Base-by-base conservation (phyloP, 2,888 invertebrate genomes). In the Megalurothrips usitatus region DNA sequence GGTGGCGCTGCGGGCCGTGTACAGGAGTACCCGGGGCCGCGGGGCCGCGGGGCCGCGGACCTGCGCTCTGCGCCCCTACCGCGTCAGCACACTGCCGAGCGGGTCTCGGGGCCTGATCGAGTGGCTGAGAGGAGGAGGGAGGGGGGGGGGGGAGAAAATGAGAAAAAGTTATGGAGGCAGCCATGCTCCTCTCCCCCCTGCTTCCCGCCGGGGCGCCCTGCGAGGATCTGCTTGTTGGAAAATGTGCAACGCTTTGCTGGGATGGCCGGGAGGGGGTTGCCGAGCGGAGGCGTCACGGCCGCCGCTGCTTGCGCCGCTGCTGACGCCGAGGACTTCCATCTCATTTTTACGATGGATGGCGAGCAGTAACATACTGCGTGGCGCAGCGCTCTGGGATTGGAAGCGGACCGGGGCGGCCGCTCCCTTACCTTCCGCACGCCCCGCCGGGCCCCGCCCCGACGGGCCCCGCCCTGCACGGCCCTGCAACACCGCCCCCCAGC, bases 301-400 rank as follows among this genome's bases (percentile, higher is more conserved):
- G 12, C 49, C 49, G 49, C 49, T 49, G 49, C 12, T 9, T 49
- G 12, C 49, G 49, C 49, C 49, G 49, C 49, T 49, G 52, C 52
- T 52, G 52, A 52, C 52, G 2, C 52, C 58, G 58, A 58, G 58
- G 58, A n/a, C 23, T 68, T 68, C 68, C 68, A 68, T 68, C 68
- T 68, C 68, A 68, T 68, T 68, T 68, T 68, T 68, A 68, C 68
- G 68, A 68, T 68, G 68, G 52, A 52, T 52, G 52, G 52, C 34
- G 34, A 43, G 68, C 68, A 23, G 68, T 68, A 68, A 68, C 68
- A 68, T 23, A 68, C 68, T 12, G 19, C 52, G 52, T 17, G 52
- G 12, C 52, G 34, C 63, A n/a, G n/a, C 63, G 23, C 68, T 23
- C 23, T 68, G 26, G 23, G 34, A 43, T 43, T 43, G 34, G 34